Evolutionary conservation across 1,140 invertebrate genomes (phyloP).

Genomic region (Sarcophaga bullata): DNA sequence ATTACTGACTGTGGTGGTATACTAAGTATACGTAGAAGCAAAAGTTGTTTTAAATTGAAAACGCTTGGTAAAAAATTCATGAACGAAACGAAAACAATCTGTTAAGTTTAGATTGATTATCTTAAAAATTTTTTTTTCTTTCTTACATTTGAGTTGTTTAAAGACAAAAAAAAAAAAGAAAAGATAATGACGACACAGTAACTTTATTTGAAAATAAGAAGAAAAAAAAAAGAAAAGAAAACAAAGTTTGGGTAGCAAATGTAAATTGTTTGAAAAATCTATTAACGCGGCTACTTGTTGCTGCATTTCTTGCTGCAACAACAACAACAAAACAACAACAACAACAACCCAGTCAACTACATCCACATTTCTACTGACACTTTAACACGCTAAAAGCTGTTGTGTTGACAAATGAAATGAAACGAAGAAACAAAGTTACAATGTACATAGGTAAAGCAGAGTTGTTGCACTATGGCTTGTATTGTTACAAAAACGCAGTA

Average conservation of each 20-base stretch:
- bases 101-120: slow-evolving; percentile 22
- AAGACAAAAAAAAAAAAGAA: neutral
- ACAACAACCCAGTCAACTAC: no score
- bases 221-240: neutral
- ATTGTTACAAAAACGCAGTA: neutral
- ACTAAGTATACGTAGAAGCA: neutral
- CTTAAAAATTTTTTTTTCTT: neutral
- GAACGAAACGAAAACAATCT: neutral
- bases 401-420: slow-evolving; percentile 22
- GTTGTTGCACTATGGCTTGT: neutral
- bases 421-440: neutral
- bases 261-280: neutral
- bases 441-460: neutral
- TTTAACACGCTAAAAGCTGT: neutral
- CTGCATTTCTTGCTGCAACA: neutral
- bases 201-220: neutral
- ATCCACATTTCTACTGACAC: neutral
- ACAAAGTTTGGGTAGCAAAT: neutral
- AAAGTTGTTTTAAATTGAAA: no score
- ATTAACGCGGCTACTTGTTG: slow-evolving; percentile 3
- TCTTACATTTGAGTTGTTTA: neutral
- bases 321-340: no score
- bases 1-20: neutral
- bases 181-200: no score
- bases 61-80: no score